Percentiles rank a stretch among this genome's conserved stretches.
Evolutionary conservation across 2,797 vertebrate genomes (phyloP).

Genomic region (Thripadectes ignobilis): DNA sequence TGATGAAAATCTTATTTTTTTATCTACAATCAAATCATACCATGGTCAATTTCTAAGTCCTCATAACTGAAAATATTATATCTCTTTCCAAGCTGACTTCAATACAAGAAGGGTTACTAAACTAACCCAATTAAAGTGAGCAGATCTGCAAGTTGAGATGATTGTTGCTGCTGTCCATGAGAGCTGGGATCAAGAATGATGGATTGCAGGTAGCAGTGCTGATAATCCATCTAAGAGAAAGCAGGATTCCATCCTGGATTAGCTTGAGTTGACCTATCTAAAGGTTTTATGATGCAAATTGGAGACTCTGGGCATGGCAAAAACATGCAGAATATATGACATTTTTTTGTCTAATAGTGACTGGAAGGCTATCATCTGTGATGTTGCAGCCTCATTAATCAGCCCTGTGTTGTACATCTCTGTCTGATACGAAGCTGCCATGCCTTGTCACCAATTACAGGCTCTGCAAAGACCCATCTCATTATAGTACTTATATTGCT

Average conservation of each 20-base stretch:
- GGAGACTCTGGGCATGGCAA: constrained; percentile 62
- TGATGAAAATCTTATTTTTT: constrained; percentile 70
- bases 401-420: constrained; percentile 71
- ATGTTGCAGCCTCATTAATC: constrained; percentile 75
- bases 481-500: constrained; percentile 75
- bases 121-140: constrained; percentile 69
- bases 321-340: constrained; percentile 61
- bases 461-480: constrained; percentile 75
- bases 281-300: constrained; percentile 74
- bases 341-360: constrained; percentile 59
- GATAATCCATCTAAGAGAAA: constrained; percentile 56
- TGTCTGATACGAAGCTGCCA: constrained; percentile 77
- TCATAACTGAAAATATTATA: constrained; percentile 72
- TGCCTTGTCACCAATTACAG: constrained; percentile 81
- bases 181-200: constrained; percentile 64
- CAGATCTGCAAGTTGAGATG: constrained; percentile 65
- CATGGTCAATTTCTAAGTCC: constrained; percentile 52
- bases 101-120: constrained; percentile 65
- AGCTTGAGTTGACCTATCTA: constrained; percentile 62
- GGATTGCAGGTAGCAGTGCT: constrained; percentile 56
- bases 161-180: constrained; percentile 48
- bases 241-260: constrained; percentile 52
- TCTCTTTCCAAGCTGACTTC: constrained; percentile 60
- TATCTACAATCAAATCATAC: constrained; percentile 61
- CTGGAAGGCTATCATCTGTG: constrained; percentile 64